Base-by-base conservation (phyloP, 2,888 invertebrate species). In the Baronia brevicornis region DNA sequence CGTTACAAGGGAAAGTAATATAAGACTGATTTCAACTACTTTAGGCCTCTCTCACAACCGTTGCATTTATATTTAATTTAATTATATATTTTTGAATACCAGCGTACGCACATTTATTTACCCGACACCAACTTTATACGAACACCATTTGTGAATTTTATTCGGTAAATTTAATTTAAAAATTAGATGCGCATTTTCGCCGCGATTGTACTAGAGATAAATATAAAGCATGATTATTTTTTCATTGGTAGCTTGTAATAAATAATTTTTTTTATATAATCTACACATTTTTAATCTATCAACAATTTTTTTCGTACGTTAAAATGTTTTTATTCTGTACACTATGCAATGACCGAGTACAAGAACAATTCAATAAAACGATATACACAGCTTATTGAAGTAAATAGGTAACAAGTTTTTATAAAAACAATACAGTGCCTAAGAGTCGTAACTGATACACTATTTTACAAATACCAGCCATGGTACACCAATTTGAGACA, bases 1-100 rank as follows among this genome's bases (percentile, higher is more conserved):
- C 61, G 56, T 64, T 60, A 53, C 54, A 44, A 53, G 63, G 60
- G 64, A 70, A 68, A 56, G 28, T 35, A 60, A 74, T 66, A 57
- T 44, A 43, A 42, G 46, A 53, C 54, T 62, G 68, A 61, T 56
- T 33, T 64, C 54, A 51, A 69, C 73, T 77, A 78, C 64, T 41
- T 69, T 80, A 82, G 82, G 82, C 82, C 79, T 74, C 75, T 68
- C 68, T 82, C 82, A 82, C 82, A 82, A 82, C 82, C 82, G 64
- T 71, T 58, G 70, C 75, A 54, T 60, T 34, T 38, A 37, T 35
- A 7, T 43, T 25, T 24, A 36, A 30, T 39, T 36, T 39, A 31
- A 24, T 23, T 31, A 35, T 29, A 24, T 25, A 18, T 27, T 19
- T 27, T 28, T 27, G 28, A 33, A 26, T 20, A 36, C 24, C 33